Conservation (phyloP, 35 echinoderm and acorn worm genomes). For the Lytechinus variegatus region DNA sequence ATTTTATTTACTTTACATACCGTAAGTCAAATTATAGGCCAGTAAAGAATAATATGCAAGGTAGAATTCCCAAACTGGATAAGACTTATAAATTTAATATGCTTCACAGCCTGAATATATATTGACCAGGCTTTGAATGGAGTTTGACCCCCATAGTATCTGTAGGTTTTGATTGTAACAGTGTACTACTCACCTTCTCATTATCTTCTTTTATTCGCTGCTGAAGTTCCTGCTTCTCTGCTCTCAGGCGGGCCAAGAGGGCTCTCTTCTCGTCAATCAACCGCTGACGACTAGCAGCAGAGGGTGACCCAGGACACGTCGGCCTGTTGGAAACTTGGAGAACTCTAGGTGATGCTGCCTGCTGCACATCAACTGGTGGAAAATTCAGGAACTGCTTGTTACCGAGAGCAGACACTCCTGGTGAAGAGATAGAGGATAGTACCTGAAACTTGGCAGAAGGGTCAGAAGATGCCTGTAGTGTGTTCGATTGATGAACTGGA, state of each 20-base stretch:
- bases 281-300: background rate
- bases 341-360: background rate
- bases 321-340: background rate
- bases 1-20: too few species aligned
- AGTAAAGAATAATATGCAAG: too few species aligned
- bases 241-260: constrained; percentile 50
- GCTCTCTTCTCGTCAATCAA: constrained; percentile 61
- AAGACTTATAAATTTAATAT: too few species aligned
- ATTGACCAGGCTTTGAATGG: too few species aligned
- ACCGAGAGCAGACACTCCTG: background rate
- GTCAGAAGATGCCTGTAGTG: background rate
- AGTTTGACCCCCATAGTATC: too few species aligned
- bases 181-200: constrained; percentile 42
- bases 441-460: background rate
- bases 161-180: too few species aligned
- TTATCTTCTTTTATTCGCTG: constrained; percentile 58
- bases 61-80: too few species aligned
- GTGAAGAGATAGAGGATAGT: background rate
- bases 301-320: constrained; percentile 32
- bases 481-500: background rate
- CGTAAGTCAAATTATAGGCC: too few species aligned
- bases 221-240: constrained; percentile 52
- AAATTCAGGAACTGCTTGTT: background rate
- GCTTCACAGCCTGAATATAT: too few species aligned
- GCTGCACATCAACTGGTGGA: background rate